Evolutionary conservation across 2,113 vertebrate species (phyloP).

Genomic region (Dipodomys ordii): DNA sequence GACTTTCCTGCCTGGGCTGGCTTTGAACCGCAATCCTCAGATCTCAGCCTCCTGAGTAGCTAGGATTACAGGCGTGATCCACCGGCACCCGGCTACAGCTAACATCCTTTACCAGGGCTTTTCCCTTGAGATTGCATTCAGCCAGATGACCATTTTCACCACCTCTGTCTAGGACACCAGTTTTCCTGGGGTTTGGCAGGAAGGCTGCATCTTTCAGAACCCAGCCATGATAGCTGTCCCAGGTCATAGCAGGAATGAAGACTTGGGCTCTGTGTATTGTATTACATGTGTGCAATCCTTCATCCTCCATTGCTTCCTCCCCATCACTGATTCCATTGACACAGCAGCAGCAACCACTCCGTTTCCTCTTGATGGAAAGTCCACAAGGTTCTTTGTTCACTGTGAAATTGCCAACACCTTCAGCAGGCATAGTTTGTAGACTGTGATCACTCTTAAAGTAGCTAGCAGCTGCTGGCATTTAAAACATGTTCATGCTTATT

Average conservation of each 20-base stretch:
- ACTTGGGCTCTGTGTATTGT: neutral
- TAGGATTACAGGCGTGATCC: too few species aligned
- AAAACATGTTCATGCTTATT: neutral
- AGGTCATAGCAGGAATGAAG: slow-evolving; percentile 58
- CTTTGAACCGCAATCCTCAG: too few species aligned
- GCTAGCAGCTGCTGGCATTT: neutral
- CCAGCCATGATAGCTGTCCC: neutral
- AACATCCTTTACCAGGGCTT: neutral
- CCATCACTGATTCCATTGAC: neutral
- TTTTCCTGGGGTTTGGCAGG: neutral
- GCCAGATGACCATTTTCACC: neutral
- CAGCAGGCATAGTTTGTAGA: neutral
- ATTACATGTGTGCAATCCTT: neutral
- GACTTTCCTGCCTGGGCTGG: too few species aligned
- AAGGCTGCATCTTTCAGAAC: neutral
- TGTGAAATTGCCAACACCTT: neutral
- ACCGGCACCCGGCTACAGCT: neutral
- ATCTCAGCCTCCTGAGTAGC: too few species aligned
- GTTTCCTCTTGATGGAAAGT: neutral
- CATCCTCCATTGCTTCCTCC: neutral
- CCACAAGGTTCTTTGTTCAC: neutral
- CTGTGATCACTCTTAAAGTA: neutral
- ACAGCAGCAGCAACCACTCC: neutral
- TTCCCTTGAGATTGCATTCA: too few species aligned
- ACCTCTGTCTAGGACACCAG: neutral